These are phyloP conservation scores for Tinea trinotella DNA, from an alignment of 2,888 invertebrate species.

Conservation along the genomic window DNA sequence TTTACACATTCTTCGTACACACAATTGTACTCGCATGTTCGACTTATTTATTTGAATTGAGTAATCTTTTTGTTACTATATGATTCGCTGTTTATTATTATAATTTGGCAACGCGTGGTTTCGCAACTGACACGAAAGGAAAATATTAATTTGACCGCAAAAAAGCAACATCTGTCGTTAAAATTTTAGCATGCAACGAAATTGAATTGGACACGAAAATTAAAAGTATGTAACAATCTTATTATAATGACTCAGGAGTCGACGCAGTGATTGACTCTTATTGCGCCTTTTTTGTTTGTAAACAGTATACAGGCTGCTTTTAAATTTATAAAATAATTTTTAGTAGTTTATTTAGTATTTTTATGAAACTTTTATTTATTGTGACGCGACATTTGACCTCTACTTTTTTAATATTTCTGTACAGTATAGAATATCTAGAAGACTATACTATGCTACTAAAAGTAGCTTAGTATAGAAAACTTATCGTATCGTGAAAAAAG, in stretches of 20 bases:
- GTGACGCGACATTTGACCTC: too few relatives aligned
- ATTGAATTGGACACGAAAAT: neutral
- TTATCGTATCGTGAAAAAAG: too few relatives aligned
- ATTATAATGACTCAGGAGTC: neutral
- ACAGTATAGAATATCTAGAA: too few relatives aligned
- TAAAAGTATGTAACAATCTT: neutral
- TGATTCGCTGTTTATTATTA: neutral
- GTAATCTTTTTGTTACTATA: constrained; percentile 3
- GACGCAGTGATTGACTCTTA: too few relatives aligned
- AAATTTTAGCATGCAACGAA: neutral
- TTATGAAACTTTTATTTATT: too few relatives aligned
- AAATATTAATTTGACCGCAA: neutral
- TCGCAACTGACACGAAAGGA: neutral
- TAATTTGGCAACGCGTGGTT: neutral
- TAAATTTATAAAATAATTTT: neutral
- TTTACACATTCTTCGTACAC: constrained; percentile 25
- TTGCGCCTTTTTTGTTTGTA: neutral
- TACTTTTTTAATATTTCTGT: too few relatives aligned
- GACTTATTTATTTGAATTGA: constrained; percentile 2
- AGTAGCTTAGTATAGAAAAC: too few relatives aligned
- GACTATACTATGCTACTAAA: too few relatives aligned
- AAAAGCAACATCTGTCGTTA: neutral
- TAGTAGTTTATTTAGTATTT: neutral
- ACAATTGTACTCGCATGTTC: constrained; percentile 7
- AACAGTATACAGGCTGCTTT: neutral